Evolutionary conservation across 2,797 vertebrate species (phyloP), one percentile per base, ranked within the genome.

Genomic region (Arctocebus calabarensis): DNA sequence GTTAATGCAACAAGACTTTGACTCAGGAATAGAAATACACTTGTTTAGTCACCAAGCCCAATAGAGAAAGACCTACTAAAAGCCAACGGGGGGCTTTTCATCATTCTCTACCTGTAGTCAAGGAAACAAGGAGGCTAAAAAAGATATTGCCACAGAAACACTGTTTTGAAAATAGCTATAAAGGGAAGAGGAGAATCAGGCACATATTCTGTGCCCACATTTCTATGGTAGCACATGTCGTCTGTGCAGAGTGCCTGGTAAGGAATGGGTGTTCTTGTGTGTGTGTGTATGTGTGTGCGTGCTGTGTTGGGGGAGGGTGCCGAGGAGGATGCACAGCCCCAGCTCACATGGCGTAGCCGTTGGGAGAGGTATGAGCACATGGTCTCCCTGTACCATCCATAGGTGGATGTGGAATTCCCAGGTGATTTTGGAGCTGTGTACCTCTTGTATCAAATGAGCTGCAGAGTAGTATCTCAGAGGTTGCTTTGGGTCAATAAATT

Each of bases 91-190:
- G 74, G 59, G 52, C 75, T 88, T 95, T 90, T 96, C 64, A 64
- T 94, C 62, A 84, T 89, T 84, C 77, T 96, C 88, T 91, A 61
- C 45, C 71, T 96, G 96, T 96, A 97, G 97, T 95, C 97, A 97
- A 95, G 97, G 97, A 95, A 98, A 98, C 96, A 84, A 61, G 68
- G 75, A 94, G 55, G 48, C 93, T 97, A 94, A 97, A 98, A 97
- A 97, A 86, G 88, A 88, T 73, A 82, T 89, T 57, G n/a, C 92
- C 74, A 94, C 90, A 97, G 95, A 94, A 96, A 96, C 85, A 52
- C 27, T 83, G 84, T 88, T 86, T 96, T 95, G 93, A 96, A 97
- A 97, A 88, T 97, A 93, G 96, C 77, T 95, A 45, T 68, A 64
- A 93, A 90, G 90, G 84, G 94, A 74, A 96, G 66, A 96, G 40